Percentiles rank a stretch among this genome's conserved stretches.
Conservation (phyloP, 2,797 vertebrate species). For the Halcyon leucocephala region DNA sequence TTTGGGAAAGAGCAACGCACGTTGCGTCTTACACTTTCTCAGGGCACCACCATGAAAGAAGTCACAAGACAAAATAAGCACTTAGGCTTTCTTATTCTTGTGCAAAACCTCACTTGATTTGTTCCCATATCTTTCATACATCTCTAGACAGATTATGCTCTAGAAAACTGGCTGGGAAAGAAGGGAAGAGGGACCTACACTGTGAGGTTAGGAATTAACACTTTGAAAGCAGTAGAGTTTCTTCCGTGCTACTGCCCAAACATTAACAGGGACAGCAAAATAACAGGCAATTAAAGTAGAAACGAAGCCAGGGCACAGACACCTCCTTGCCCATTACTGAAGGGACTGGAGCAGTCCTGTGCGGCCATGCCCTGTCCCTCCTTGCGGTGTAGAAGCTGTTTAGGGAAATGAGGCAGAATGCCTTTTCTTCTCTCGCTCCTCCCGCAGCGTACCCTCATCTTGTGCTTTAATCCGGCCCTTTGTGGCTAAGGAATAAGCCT, state of each 20-base stretch:
- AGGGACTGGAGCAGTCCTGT: not conserved
- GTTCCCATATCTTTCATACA: not conserved
- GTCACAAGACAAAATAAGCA: slow-evolving; percentile 9
- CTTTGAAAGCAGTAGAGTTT: not conserved
- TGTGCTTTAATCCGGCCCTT: not conserved
- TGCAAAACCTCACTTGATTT: not conserved
- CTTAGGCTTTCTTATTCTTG: not conserved
- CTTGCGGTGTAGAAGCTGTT: accelerated
- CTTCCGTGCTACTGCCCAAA: not conserved
- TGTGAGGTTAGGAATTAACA: accelerated
- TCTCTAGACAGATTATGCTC: not conserved
- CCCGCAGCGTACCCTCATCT: not conserved
- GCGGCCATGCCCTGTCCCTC: not conserved
- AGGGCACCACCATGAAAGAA: not conserved
- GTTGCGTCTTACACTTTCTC: not conserved
- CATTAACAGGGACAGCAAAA: not conserved
- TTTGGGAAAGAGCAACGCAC: not conserved
- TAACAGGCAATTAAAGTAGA: not conserved
- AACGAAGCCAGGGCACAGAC: not conserved
- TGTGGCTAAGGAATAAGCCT: not conserved
- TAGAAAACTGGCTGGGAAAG: not conserved
- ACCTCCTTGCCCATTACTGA: not conserved
- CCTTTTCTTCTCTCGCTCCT: not conserved
- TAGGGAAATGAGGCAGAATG: not conserved
- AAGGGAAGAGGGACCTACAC: not conserved